A percentile compares a stretch with the other conserved stretches of the same genome.
phyloP scores from a whole-genome alignment of 2,888 invertebrate species.

The Agriopis marginaria region DNA sequence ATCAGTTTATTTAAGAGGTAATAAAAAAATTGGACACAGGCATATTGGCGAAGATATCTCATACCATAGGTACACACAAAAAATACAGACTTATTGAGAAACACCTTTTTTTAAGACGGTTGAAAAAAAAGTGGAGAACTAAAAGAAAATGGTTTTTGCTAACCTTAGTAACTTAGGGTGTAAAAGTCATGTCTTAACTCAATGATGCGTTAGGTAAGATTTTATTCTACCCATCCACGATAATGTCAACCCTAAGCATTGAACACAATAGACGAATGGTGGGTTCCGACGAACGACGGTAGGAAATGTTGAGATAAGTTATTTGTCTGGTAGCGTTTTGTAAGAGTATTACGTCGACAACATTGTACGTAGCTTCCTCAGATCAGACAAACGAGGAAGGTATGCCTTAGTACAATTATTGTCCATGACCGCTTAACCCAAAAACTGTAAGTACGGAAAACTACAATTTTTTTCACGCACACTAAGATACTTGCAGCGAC shows the following conservation, averaged over 20 bases:
- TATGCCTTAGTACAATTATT: neutral
- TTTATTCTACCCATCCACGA: neutral
- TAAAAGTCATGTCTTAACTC: neutral
- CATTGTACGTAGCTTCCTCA: slow-evolving; percentile 6
- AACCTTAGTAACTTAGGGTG: neutral
- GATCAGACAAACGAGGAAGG: neutral
- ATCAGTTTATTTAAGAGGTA: too few relatives aligned
- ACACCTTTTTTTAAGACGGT: too few relatives aligned
- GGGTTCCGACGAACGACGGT: slow-evolving; percentile 62
- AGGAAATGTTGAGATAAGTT: slow-evolving; percentile 77
- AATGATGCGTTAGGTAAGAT: neutral
- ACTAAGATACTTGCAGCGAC: too few relatives aligned
- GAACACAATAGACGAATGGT: slow-evolving; percentile 75
- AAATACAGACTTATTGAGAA: too few relatives aligned
- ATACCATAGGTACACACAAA: too few relatives aligned
- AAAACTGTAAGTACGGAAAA: too few relatives aligned
- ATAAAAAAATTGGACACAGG: too few relatives aligned
- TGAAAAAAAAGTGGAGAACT: too few relatives aligned
- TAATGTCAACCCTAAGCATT: slow-evolving; percentile 32
- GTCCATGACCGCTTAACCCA: neutral
- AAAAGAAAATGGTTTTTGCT: neutral
- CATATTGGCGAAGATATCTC: too few relatives aligned
- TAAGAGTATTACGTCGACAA: slow-evolving; percentile 55
- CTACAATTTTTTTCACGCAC: too few relatives aligned
- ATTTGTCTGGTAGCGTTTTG: slow-evolving; percentile 72